Evolutionary conservation across 2,888 invertebrate genomes (phyloP).

Genomic region (Agonopterix alstromeriana): DNA sequence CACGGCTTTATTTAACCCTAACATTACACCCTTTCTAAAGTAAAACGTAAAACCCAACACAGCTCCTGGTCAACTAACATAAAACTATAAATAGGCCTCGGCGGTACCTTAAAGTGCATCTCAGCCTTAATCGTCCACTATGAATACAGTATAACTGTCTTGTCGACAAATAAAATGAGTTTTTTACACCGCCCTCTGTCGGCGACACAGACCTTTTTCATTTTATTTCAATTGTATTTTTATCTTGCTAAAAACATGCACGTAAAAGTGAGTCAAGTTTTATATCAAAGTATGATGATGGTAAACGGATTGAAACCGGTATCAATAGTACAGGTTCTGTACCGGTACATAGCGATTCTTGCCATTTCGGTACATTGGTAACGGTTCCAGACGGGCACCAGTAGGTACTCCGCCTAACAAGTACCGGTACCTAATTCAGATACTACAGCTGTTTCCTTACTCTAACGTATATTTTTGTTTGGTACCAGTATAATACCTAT

Average conservation of each 20-base stretch:
- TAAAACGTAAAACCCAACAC: not conserved
- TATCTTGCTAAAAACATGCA: slow-evolving; percentile 13
- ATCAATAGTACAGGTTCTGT: too few species aligned
- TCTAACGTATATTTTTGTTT: too few species aligned
- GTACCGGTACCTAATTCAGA: too few species aligned
- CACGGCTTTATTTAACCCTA: too few species aligned
- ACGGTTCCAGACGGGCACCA: too few species aligned
- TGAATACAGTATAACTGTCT: slow-evolving; percentile 43
- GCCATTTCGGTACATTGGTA: too few species aligned
- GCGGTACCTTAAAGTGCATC: slow-evolving; percentile 29
- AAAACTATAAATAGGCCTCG: slow-evolving; percentile 48
- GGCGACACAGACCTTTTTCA: slow-evolving; percentile 28
- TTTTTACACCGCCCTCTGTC: slow-evolving; percentile 49
- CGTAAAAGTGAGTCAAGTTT: not conserved
- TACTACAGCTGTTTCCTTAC: too few species aligned
- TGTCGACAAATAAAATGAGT: slow-evolving; percentile 49
- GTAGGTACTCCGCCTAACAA: too few species aligned
- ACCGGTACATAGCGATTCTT: too few species aligned
- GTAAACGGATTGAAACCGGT: too few species aligned
- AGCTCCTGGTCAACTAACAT: slow-evolving; percentile 27
- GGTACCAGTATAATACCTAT: too few species aligned
- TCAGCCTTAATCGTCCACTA: slow-evolving; percentile 36
- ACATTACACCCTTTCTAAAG: not conserved
- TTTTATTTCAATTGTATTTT: slow-evolving; percentile 48
- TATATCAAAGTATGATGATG: not conserved